Percentiles rank a stretch among this genome's conserved stretches.
These are phyloP conservation scores for Cylas formicarius DNA, from an alignment of 1,140 invertebrate species.

Conservation along the genomic window DNA sequence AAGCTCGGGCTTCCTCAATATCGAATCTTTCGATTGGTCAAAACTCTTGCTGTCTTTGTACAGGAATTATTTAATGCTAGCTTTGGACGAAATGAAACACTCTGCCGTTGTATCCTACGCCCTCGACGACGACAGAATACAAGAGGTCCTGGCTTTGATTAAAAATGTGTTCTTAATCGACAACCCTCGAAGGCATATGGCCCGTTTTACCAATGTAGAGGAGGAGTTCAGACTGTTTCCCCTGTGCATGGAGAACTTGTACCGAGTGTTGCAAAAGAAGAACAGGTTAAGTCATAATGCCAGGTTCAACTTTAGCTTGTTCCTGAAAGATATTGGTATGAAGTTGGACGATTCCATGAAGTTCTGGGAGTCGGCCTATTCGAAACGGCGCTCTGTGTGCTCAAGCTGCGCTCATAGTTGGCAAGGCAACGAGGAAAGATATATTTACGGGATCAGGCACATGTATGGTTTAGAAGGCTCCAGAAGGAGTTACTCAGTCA, in stretches of 20 bases:
- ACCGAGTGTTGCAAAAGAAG: conserved; percentile 51
- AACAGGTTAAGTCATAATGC: conserved; percentile 70
- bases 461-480: conserved; percentile 66
- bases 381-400: conserved; percentile 44
- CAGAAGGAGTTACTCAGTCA: conserved; percentile 51
- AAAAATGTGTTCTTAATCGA: conserved; percentile 15
- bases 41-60: conserved; percentile 46
- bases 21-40: conserved; percentile 54
- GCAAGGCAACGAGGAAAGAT: conserved; percentile 56
- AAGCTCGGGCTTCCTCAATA: conserved; percentile 42
- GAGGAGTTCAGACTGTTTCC: conserved; percentile 56
- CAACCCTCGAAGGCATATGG: conserved; percentile 19
- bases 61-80: conserved; percentile 42
- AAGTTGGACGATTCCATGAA: conserved; percentile 53
- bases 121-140: conserved; percentile 41
- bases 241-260: conserved; percentile 67
- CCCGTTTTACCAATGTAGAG: conserved; percentile 47
- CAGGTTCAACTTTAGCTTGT: conserved; percentile 58
- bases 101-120: conserved; percentile 42
- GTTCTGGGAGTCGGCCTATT: conserved; percentile 63
- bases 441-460: conserved; percentile 63
- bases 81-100: conserved; percentile 38
- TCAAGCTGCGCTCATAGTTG: conserved; percentile 55
- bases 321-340: conserved; percentile 64
- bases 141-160: conserved; percentile 34